These are phyloP conservation scores for Sclerodermus sp. DNA, from an alignment of 2,888 invertebrate species.

Conservation along the genomic window DNA sequence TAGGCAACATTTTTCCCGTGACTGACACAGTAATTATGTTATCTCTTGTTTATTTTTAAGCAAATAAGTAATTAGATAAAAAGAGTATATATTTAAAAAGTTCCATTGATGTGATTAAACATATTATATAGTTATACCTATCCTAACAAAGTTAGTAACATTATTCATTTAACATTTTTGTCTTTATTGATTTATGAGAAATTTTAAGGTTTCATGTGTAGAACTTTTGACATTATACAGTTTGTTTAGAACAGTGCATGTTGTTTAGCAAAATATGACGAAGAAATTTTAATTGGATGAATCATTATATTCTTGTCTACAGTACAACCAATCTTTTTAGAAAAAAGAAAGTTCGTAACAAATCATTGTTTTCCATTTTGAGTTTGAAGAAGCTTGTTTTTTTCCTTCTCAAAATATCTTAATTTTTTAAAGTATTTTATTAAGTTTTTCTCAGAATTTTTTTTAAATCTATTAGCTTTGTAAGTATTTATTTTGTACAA, in stretches of 20 bases:
- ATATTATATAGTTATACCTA: too few species aligned
- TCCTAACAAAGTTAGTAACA: conserved; percentile 20
- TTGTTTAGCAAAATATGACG: neutral
- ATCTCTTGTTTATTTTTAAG: too few species aligned
- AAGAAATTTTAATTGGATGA: neutral
- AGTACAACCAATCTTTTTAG: too few species aligned
- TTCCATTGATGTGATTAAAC: neutral
- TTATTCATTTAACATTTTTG: conserved; percentile 26
- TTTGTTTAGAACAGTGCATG: neutral
- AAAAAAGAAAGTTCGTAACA: neutral
- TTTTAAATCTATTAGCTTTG: too few species aligned
- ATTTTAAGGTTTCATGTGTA: conserved; percentile 32
- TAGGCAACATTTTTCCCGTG: too few species aligned
- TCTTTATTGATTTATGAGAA: conserved; percentile 34
- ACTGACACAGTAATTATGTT: too few species aligned
- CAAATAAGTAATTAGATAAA: too few species aligned
- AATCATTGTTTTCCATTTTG: neutral
- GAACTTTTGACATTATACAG: conserved; percentile 17
- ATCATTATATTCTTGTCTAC: neutral
- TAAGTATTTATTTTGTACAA: too few species aligned
- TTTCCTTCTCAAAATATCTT: neutral
- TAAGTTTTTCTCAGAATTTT: too few species aligned
- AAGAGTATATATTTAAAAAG: too few species aligned
- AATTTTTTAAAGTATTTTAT: too few species aligned
- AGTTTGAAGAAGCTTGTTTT: neutral